A percentile compares a stretch with the other conserved stretches of the same genome.
These are phyloP conservation scores for Aphyosemion australe DNA, from an alignment of 2,113 vertebrate genomes.

Conservation along the genomic window DNA sequence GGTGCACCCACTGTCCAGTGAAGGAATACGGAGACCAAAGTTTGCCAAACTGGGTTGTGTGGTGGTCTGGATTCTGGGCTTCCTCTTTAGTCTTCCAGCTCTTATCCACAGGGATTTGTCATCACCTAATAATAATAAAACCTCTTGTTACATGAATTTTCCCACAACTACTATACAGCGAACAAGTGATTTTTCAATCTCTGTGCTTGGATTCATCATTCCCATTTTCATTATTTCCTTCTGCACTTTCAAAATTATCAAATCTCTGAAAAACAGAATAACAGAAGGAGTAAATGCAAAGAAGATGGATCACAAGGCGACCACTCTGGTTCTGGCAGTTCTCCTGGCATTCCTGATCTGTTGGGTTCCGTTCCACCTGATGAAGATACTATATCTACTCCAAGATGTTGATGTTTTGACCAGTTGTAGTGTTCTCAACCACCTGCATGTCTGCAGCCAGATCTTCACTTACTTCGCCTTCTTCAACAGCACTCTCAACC, in stretches of 20 bases:
- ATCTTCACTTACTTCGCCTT: conserved; percentile 77
- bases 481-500: conserved; percentile 93
- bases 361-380: conserved; percentile 87
- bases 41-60: conserved; percentile 84
- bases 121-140: conserved; percentile 4
- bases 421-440: conserved; percentile 27
- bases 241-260: conserved; percentile 82
- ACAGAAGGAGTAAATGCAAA: conserved; percentile 69
- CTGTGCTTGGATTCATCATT: conserved; percentile 81
- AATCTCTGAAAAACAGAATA: conserved; percentile 70
- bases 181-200: conserved; percentile 72
- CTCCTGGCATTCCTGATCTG: conserved; percentile 86
- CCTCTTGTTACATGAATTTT: conserved; percentile 66
- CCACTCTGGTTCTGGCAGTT: conserved; percentile 82
- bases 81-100: conserved; percentile 80
- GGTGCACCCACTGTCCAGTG: conserved; percentile 88
- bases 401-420: rapidly evolving
- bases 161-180: conserved; percentile 9
- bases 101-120: conserved; percentile 68
- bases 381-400: conserved; percentile 69
- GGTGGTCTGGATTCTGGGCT: conserved; percentile 80
- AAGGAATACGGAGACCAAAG: conserved; percentile 77
- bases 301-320: conserved; percentile 84
- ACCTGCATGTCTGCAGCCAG: conserved; percentile 58
- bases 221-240: conserved; percentile 79